phyloP scores from a whole-genome alignment of 2,888 invertebrate species.

The Sphecodes monilicornis region DNA sequence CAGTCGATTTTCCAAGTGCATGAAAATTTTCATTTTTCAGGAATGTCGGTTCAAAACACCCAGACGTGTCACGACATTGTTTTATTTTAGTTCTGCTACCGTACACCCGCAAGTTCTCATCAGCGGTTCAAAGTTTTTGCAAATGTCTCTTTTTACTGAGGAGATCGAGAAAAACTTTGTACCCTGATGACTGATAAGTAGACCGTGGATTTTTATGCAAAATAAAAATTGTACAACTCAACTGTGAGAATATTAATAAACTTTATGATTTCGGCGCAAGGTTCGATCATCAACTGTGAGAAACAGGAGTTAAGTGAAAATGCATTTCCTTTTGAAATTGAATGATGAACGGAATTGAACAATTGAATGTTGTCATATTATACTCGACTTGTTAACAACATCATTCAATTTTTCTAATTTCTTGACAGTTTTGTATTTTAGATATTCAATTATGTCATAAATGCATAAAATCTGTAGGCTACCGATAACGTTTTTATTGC shows the following conservation, averaged over 20 bases:
- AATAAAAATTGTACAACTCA: not conserved
- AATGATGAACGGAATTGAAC: too few relatives aligned
- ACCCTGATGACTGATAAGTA: not conserved
- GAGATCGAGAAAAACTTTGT: not conserved
- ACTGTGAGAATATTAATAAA: not conserved
- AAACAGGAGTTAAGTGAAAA: too few relatives aligned
- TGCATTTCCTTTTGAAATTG: too few relatives aligned
- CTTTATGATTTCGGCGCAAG: too few relatives aligned
- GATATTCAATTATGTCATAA: too few relatives aligned
- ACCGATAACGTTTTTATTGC: not conserved
- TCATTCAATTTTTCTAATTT: not conserved
- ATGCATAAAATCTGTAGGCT: not conserved
- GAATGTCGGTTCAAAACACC: constrained; percentile 37
- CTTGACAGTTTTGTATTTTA: too few relatives aligned
- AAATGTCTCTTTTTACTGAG: too few relatives aligned
- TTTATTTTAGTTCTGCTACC: not conserved
- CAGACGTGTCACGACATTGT: constrained; percentile 32
- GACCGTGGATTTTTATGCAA: not conserved
- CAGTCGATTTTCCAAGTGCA: constrained; percentile 17
- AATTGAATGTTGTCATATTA: too few relatives aligned
- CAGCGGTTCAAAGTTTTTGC: not conserved
- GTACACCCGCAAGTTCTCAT: not conserved
- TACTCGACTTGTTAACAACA: too few relatives aligned
- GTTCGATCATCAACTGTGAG: not conserved
- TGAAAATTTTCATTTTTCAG: constrained; percentile 11